Base-by-base conservation (phyloP, 2,797 vertebrate genomes). In the Danio tinwini region DNA sequence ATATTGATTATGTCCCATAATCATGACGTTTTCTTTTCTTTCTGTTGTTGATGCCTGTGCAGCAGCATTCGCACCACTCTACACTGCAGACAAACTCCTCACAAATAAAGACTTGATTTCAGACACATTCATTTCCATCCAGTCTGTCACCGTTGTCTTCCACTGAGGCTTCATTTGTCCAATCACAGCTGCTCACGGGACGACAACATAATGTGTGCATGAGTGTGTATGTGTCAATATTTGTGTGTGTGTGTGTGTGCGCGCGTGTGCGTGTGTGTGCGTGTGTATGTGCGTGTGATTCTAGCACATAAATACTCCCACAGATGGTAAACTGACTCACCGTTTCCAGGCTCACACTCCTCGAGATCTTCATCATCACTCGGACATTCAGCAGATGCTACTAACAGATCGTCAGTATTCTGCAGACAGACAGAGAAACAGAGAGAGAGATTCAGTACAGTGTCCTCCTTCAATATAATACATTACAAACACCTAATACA, bases 331-430 rank as follows among this genome's bases (percentile, higher is more conserved):
- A 90, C 84, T 87, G 86, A 95, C 96, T 96, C 95, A 97, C 96
- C 96, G 89, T 96, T 96, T 93, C 95, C 96, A 74, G 95, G 95
- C 81, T 97, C 96, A 75, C 96, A 97, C 91, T 98, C 96, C 90
- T 98, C 96, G 87, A 98, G 90, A 90, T 98, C 96, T 88, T 98
- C 96, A 8, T 98, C 96, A 76, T 98, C 96, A 0, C 96, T 97
- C 5, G 96, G 96, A 90, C 96, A 97, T 88, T 97, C 96, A 0
- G 96, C 96, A 0, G 96, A 97, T 67, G 96, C 96, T 88, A 97
- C 96, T 86, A 97, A 92, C 80, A 97, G 92, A 87, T 97, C 96
- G 81, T 97, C 96, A 12, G 94, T 95, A 90, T 96, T 97, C 96
- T 97, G 89, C n/a, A 88, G 53, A 39, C 13, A 79, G 71, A 76